These are phyloP conservation scores for Melipona beecheii DNA, from an alignment of 2,888 invertebrate genomes.

Conservation along the genomic window DNA sequence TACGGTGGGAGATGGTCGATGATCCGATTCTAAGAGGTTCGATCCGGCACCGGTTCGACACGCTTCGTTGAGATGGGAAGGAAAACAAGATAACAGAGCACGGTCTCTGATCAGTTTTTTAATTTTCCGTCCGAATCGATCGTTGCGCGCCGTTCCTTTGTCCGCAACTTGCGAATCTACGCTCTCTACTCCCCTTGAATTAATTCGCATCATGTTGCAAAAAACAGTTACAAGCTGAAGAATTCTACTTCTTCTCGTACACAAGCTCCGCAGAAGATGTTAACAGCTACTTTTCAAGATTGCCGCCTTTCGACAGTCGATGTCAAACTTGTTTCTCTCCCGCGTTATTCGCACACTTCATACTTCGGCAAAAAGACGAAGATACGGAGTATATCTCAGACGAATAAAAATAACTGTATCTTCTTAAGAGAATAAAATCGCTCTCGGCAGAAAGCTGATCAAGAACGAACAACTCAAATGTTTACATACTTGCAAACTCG, in stretches of 20 bases:
- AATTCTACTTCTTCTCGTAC: slow-evolving; percentile 3
- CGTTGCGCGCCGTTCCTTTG: slow-evolving; percentile 64
- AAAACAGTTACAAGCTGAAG: slow-evolving; percentile 37
- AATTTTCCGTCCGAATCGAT: slow-evolving; percentile 76
- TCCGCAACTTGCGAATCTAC: slow-evolving; percentile 36
- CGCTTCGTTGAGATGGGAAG: slow-evolving; percentile 57
- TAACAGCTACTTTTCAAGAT: slow-evolving; percentile 4
- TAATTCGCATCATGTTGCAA: slow-evolving; percentile 51
- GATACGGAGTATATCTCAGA: background rate
- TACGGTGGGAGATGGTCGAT: slow-evolving; percentile 20
- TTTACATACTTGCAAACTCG: background rate
- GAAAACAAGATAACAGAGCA: slow-evolving; percentile 60
- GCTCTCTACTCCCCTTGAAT: slow-evolving; percentile 35
- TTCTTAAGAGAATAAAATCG: background rate
- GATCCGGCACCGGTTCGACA: slow-evolving; percentile 47
- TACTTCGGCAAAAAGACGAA: too few species aligned
- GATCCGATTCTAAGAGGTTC: slow-evolving; percentile 38
- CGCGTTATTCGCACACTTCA: too few species aligned
- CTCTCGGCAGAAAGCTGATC: background rate
- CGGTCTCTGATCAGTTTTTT: slow-evolving; percentile 66
- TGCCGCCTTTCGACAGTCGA: background rate
- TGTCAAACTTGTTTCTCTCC: too few species aligned
- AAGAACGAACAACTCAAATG: too few species aligned
- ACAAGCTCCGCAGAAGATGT: slow-evolving; percentile 8
- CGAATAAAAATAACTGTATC: background rate